These are phyloP conservation scores for Hystrix cristata DNA, from an alignment of 2,113 vertebrate genomes.

Conservation along the genomic window DNA sequence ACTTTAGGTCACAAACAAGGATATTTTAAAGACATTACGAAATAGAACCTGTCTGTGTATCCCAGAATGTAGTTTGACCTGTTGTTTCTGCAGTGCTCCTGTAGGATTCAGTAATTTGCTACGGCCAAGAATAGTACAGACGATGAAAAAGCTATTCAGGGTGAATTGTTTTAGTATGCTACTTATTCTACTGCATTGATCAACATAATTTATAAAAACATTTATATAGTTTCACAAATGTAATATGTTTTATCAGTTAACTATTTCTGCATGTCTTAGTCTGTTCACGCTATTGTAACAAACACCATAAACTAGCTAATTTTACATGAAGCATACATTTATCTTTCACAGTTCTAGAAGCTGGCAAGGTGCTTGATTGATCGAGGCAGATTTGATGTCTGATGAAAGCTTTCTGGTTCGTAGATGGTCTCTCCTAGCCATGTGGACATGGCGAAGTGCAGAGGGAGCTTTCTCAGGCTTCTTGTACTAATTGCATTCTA, in stretches of 20 bases:
- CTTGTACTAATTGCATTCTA: neutral
- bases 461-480: neutral
- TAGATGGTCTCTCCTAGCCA: neutral
- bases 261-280: neutral
- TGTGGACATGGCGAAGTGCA: neutral
- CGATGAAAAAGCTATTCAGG: neutral
- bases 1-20: neutral
- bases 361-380: neutral
- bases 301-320: neutral
- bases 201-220: neutral
- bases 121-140: neutral
- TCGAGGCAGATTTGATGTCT: too few species aligned
- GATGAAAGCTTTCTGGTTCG: fast-evolving
- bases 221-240: neutral
- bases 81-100: neutral
- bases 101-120: neutral
- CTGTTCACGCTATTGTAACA: neutral
- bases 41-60: neutral
- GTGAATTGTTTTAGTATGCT: neutral
- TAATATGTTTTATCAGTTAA: neutral
- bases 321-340: neutral
- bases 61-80: neutral
- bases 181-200: neutral
- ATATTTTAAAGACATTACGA: neutral
- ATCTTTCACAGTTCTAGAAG: neutral